Evolutionary conservation across 2,888 invertebrate species (phyloP).

Genomic region (Saturnia japonica): DNA sequence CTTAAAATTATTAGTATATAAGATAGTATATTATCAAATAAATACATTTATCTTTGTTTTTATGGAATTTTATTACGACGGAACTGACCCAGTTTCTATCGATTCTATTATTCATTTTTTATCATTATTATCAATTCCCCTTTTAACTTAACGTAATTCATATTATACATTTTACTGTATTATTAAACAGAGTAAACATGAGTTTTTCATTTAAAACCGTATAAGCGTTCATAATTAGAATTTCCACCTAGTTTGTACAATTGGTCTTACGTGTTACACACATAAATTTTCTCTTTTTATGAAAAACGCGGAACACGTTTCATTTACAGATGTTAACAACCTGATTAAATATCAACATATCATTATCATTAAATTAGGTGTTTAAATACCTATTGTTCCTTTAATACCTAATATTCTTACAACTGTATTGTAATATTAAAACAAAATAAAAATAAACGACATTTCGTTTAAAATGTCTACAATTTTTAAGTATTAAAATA

Average conservation of each 20-base stretch:
- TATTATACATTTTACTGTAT: background rate
- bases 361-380: background rate
- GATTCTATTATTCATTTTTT: slow-evolving; percentile 1
- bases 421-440: background rate
- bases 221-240: background rate
- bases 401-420: too few species aligned
- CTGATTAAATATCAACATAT: slow-evolving; percentile 4
- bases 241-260: slow-evolving; percentile 8
- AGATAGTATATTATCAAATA: background rate
- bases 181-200: background rate
- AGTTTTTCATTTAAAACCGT: background rate
- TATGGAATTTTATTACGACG: slow-evolving; percentile 5
- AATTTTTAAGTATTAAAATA: slow-evolving; percentile 1
- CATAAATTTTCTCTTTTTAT: slow-evolving; percentile 3
- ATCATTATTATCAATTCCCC: background rate
- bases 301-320: background rate
- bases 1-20: background rate
- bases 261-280: background rate
- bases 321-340: background rate
- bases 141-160: background rate
- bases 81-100: background rate
- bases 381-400: background rate
- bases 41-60: slow-evolving; percentile 3
- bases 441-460: background rate
- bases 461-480: background rate